A percentile compares a stretch with the other conserved stretches of the same genome.
phyloP scores from a whole-genome alignment of 2,113 vertebrate species.

The Phycodurus eques region DNA sequence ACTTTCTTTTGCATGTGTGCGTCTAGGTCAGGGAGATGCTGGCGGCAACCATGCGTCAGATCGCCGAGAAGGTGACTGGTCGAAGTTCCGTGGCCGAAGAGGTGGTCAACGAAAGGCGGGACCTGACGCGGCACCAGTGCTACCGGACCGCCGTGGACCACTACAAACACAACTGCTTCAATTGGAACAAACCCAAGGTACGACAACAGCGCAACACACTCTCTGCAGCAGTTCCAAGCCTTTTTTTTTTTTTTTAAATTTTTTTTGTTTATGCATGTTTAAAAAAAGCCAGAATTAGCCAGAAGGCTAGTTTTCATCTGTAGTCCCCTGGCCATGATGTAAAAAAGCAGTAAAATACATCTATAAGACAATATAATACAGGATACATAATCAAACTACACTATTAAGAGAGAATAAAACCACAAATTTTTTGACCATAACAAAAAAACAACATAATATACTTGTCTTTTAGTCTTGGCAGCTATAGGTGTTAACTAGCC shows the following conservation, averaged over 20 bases:
- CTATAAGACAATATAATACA: no score
- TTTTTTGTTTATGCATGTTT: no score
- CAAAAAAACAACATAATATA: no score
- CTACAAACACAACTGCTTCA: conserved; percentile 88
- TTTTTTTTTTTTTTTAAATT: not conserved
- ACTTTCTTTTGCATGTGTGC: conserved; percentile 11
- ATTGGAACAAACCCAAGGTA: conserved; percentile 87
- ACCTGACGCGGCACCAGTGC: conserved; percentile 77
- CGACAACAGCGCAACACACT: not conserved
- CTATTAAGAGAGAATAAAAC: no score
- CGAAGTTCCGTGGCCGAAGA: conserved; percentile 36
- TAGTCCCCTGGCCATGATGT: no score
- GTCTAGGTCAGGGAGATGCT: conserved; percentile 73
- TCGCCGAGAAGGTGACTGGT: conserved; percentile 72
- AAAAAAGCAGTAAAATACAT: no score
- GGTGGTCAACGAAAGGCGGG: conserved; percentile 67
- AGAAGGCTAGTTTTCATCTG: no score
- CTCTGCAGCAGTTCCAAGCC: not conserved
- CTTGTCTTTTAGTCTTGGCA: no score
- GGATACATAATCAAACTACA: no score
- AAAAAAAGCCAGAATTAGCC: no score
- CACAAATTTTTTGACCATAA: no score
- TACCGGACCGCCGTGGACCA: conserved; percentile 73
- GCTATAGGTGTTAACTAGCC: no score
- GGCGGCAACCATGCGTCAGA: conserved; percentile 71